These are phyloP conservation scores for Cyanoderma ruficeps DNA, from an alignment of 2,113 vertebrate species.

Conservation along the genomic window DNA sequence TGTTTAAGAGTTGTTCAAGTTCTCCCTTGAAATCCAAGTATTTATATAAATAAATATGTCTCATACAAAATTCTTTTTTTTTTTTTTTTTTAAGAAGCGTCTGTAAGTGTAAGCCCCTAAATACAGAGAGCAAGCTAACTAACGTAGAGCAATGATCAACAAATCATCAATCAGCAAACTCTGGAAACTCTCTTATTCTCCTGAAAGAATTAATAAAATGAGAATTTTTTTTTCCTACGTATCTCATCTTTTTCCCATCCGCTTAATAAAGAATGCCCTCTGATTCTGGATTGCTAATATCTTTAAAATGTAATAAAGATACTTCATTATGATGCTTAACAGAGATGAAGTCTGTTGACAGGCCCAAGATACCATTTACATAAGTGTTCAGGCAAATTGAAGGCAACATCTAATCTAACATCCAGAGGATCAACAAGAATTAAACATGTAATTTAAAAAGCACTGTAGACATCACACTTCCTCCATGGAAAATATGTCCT, in stretches of 20 bases:
- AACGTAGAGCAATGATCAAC: not conserved
- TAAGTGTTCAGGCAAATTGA: not conserved
- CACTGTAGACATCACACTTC: not conserved
- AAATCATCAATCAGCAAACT: not conserved
- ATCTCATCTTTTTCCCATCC: not conserved
- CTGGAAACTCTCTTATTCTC: not conserved
- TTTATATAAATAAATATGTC: not conserved
- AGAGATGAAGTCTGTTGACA: not conserved
- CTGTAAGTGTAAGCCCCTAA: not conserved
- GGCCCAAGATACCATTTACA: not conserved
- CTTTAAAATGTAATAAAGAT: constrained; percentile 7
- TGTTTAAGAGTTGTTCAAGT: not conserved
- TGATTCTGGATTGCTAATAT: not conserved
- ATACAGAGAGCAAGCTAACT: not conserved
- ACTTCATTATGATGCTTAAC: not conserved
- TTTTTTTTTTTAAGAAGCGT: not conserved
- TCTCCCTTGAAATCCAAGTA: not conserved
- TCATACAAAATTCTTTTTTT: not conserved
- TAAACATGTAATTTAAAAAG: constrained; percentile 2
- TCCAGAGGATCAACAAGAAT: constrained; percentile 4
- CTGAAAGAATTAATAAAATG: not conserved
- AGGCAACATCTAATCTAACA: not conserved
- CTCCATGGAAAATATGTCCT: not conserved
- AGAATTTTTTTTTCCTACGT: not conserved
- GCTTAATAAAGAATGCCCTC: not conserved